Evolutionary conservation across 2,888 invertebrate genomes (phyloP).

Genomic region (Drosophila percnosoma): DNA sequence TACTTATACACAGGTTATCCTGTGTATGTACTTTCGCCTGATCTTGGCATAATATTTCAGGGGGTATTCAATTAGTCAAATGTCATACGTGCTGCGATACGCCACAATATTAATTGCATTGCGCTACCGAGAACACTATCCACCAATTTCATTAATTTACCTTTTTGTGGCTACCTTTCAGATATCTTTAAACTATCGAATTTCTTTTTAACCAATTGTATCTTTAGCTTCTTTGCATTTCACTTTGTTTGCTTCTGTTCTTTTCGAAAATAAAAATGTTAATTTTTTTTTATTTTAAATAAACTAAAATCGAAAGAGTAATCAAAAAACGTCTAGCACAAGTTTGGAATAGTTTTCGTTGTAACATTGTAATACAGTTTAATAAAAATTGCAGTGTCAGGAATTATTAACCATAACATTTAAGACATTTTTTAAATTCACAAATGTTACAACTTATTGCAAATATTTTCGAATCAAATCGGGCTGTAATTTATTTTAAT

Average conservation of each 20-base stretch:
- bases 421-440: not conserved
- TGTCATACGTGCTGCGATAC: constrained; percentile 73
- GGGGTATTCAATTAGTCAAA: constrained; percentile 81
- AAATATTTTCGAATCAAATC: not conserved
- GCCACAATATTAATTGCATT: constrained; percentile 70
- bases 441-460: not conserved
- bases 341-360: not conserved
- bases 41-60: constrained; percentile 70
- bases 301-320: not conserved
- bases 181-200: not conserved
- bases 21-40: constrained; percentile 72
- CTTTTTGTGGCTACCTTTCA: constrained; percentile 2
- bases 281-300: not conserved
- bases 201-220: constrained; percentile 1
- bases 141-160: constrained; percentile 4
- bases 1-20: not conserved
- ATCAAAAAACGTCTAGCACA: rapidly evolving
- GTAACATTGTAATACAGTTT: not conserved
- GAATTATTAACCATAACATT: not conserved
- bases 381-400: not conserved
- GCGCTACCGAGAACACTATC: constrained; percentile 37
- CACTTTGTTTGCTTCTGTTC: not conserved
- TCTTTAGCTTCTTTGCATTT: not conserved
- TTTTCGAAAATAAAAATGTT: not conserved
- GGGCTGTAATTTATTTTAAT: not conserved